These are phyloP conservation scores for Rhabdomys dilectus DNA, from an alignment of 2,113 vertebrate genomes.

Conservation along the genomic window DNA sequence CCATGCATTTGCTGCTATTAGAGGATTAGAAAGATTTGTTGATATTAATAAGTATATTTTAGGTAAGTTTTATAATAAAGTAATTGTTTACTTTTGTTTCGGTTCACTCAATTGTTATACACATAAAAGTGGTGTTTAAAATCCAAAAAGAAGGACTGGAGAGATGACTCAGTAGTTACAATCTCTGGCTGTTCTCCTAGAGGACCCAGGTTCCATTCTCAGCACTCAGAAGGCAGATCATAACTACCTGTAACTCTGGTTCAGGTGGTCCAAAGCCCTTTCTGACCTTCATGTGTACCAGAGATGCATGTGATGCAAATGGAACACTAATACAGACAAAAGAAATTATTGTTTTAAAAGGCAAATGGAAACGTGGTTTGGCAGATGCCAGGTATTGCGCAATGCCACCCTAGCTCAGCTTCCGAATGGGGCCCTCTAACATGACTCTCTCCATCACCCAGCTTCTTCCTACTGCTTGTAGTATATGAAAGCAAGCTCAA, in stretches of 20 bases:
- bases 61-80: constrained; percentile 1
- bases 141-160: neutral
- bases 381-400: neutral
- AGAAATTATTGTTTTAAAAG: neutral
- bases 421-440: neutral
- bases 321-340: neutral
- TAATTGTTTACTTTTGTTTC: constrained; percentile 13
- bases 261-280: neutral
- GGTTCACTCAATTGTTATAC: neutral
- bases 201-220: neutral
- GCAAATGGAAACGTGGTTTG: neutral
- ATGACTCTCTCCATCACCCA: neutral
- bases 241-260: neutral
- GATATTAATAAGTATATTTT: constrained; percentile 11
- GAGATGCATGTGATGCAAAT: neutral
- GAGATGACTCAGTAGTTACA: neutral
- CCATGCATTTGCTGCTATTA: neutral
- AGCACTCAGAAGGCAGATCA: neutral
- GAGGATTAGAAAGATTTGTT: neutral
- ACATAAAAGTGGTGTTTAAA: neutral
- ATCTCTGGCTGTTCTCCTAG: neutral
- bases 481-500: neutral
- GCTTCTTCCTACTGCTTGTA: neutral
- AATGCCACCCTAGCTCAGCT: neutral
- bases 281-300: neutral